Base-by-base conservation (phyloP, 2,797 vertebrate genomes). In the Spinus pinus region DNA sequence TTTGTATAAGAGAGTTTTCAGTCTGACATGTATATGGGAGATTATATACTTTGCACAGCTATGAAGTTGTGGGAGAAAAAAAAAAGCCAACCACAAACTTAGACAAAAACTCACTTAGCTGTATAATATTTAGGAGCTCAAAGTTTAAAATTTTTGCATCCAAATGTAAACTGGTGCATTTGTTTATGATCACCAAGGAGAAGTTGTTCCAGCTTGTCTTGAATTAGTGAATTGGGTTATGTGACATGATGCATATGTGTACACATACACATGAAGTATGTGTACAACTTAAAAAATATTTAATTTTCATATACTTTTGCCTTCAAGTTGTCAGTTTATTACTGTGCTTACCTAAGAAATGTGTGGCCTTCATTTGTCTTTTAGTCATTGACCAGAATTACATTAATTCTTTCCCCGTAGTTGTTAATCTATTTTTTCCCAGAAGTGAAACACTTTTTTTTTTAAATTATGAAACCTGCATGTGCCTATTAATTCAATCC, bases 21-120 rank as follows among this genome's bases (percentile, higher is more conserved):
- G 4, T 75, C 39, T 80, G 42, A 72, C 44, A 19, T 28, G 6
- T 46, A 3, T 33, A 14, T 57, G 35, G 49, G 19, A 74, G 16
- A 33, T 74, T 15, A 27, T 25, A 1, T 50, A 10, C 53, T 54
- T 79, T 47, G 17, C n/a, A 35, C 33, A 67, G 7, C 30, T 74
- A 10, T 1, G 0, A 42, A 50, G 16, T 47, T 54, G 31, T 21
- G 41, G 12, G 17, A 21, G 14, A 20, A 7, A 33, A 31, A 51
- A 13, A 39, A 85, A 78, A 69, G 22, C 6, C 41, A 54, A 24
- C 15, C 44, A 56, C 27, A 56, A 44, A 62, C 12, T 31, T 28
- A 14, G 7, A 44, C 24, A 53, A 85, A 57, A 57, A 3, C 13
- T 65, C 19, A 15, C 37, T 75, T 58, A 27, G 17, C 33, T 71